Percentiles rank a stretch among this genome's conserved stretches.
Evolutionary conservation across 2,113 vertebrate species (phyloP).

Genomic region (Petrocephalus microphthalmus): DNA sequence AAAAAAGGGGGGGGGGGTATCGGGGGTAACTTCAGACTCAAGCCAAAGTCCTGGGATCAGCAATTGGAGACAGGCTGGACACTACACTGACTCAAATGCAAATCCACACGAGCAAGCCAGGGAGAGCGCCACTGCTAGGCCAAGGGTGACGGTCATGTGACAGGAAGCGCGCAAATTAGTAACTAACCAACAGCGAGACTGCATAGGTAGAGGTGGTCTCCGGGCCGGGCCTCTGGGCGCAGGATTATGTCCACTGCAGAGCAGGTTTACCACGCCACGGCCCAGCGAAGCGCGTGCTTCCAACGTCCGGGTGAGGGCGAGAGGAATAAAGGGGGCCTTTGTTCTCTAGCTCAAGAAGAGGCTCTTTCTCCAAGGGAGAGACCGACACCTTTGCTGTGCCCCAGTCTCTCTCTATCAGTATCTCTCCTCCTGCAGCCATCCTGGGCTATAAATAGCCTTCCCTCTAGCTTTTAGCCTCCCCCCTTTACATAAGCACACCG

Average conservation of each 20-base stretch:
- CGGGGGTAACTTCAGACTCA: neutral
- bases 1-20: neutral
- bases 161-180: slow-evolving; percentile 29
- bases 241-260: slow-evolving; percentile 35
- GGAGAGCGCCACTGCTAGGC: neutral
- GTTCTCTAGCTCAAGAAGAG: neutral
- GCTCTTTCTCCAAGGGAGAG: neutral
- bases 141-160: slow-evolving; percentile 19
- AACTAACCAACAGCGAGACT: neutral
- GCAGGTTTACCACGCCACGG: slow-evolving; percentile 33
- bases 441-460: slow-evolving; percentile 62
- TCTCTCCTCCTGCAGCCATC: slow-evolving; percentile 54
- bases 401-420: slow-evolving; percentile 35
- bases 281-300: slow-evolving; percentile 24
- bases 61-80: neutral
- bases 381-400: slow-evolving; percentile 30
- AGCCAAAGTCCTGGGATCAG: neutral
- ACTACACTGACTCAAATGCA: neutral
- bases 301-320: neutral
- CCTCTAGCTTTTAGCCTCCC: slow-evolving; percentile 57
- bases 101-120: neutral
- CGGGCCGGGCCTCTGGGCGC: neutral
- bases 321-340: neutral
- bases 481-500: slow-evolving; percentile 65
- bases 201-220: neutral